phyloP scores from a whole-genome alignment of 1,140 invertebrate species.

The Caerostris extrusa region DNA sequence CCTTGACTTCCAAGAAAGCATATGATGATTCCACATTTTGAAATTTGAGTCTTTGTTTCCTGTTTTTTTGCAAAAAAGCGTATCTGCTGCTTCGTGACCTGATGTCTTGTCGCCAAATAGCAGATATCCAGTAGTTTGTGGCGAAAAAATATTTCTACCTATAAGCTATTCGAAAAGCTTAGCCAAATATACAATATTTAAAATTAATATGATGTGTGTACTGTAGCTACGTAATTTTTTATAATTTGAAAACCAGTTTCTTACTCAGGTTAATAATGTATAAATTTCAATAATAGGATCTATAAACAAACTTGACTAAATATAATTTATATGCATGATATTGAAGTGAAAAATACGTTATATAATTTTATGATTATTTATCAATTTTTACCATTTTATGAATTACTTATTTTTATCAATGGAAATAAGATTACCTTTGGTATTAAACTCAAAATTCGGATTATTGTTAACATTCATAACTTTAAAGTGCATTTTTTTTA shows the following conservation, averaged over 20 bases:
- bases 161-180: neutral
- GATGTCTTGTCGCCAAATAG: neutral
- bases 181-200: neutral
- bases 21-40: neutral
- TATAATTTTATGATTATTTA: no score
- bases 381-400: no score
- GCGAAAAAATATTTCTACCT: neutral
- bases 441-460: no score
- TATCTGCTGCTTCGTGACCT: slow-evolving; percentile 7
- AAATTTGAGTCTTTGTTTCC: neutral
- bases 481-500: no score
- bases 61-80: neutral
- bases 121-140: neutral
- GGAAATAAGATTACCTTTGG: no score
- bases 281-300: neutral
- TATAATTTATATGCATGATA: no score
- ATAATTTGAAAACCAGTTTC: neutral
- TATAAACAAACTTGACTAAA: no score
- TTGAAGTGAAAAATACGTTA: no score
- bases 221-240: neutral
- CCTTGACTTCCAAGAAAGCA: neutral
- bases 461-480: no score
- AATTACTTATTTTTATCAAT: no score
- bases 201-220: neutral
- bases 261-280: neutral